phyloP scores from a whole-genome alignment of 2,113 vertebrate species.

The Daboia siamensis region DNA sequence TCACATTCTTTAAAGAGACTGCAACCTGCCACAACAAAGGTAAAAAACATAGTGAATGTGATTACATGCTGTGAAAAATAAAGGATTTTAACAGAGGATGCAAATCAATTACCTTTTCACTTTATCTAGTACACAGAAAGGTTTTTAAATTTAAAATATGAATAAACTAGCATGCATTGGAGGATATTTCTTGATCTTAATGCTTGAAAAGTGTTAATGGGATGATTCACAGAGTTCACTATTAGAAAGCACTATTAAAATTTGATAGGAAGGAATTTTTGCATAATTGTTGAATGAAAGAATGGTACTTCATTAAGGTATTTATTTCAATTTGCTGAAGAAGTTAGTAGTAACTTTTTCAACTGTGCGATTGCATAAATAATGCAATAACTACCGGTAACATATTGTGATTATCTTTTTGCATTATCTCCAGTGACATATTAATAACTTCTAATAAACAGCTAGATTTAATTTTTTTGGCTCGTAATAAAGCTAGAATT shows the following conservation, averaged over 20 bases:
- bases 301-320: background rate
- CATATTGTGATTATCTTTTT: conserved; percentile 11
- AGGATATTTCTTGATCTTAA: conserved; percentile 23
- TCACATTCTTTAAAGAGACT: conserved; percentile 46
- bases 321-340: background rate
- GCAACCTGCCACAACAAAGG: conserved; percentile 78
- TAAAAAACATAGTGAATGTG: conserved; percentile 83
- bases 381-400: background rate
- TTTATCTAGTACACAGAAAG: conserved; percentile 9
- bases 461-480: conserved; percentile 18
- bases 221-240: background rate
- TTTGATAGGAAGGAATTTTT: conserved; percentile 15
- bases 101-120: conserved; percentile 70
- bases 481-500: conserved; percentile 19
- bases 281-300: conserved; percentile 21
- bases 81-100: conserved; percentile 83
- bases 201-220: conserved; percentile 28
- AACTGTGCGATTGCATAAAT: conserved; percentile 8
- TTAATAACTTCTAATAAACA: conserved; percentile 32
- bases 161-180: conserved; percentile 26
- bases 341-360: conserved; percentile 9
- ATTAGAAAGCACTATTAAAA: conserved; percentile 21
- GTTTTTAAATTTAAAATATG: conserved; percentile 5
- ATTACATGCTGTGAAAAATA: conserved; percentile 85
- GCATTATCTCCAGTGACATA: conserved; percentile 4